Evolutionary conservation across 30 jellyfish, hydroid and myxozoan genomes (phyloP).

Genomic region (Aurelia coerulea): DNA sequence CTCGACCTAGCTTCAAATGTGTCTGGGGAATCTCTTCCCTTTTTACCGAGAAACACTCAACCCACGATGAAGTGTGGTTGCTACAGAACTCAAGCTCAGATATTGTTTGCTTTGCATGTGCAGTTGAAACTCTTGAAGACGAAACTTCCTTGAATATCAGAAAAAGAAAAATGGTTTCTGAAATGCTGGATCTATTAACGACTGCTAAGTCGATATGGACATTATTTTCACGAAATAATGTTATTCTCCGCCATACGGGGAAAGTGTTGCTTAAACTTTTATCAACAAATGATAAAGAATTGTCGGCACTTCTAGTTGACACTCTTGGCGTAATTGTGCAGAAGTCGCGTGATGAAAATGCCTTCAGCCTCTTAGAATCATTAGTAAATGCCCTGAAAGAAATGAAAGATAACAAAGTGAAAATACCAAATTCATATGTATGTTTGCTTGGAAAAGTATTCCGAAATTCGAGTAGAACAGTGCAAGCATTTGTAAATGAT

Average conservation of each 20-base stretch:
- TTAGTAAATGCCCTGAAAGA: constrained; percentile 20
- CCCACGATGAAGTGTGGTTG: constrained; percentile 80
- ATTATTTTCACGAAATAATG: constrained; percentile 32
- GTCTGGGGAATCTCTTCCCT: neutral
- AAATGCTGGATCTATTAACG: constrained; percentile 54
- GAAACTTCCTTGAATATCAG: constrained; percentile 43
- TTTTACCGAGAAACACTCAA: constrained; percentile 44
- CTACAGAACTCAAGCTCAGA: constrained; percentile 50
- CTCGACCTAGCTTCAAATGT: too few relatives aligned
- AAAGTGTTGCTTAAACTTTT: constrained; percentile 51
- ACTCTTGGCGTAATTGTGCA: constrained; percentile 46
- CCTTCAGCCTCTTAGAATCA: constrained; percentile 20
- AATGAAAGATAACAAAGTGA: neutral
- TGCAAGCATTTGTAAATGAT: neutral
- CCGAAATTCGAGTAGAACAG: constrained; percentile 44
- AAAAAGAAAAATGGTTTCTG: constrained; percentile 70
- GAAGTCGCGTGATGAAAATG: constrained; percentile 49
- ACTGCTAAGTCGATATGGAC: constrained; percentile 52
- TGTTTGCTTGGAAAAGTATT: constrained; percentile 50
- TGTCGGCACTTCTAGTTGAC: constrained; percentile 52
- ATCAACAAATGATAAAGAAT: constrained; percentile 55
- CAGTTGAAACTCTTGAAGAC: constrained; percentile 79
- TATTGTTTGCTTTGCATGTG: constrained; percentile 84
- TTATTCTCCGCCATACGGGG: constrained; percentile 49
- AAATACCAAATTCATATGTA: constrained; percentile 2